Evolutionary conservation across 2,113 vertebrate species (phyloP).

Genomic region (Pangasianodon hypophthalmus): DNA sequence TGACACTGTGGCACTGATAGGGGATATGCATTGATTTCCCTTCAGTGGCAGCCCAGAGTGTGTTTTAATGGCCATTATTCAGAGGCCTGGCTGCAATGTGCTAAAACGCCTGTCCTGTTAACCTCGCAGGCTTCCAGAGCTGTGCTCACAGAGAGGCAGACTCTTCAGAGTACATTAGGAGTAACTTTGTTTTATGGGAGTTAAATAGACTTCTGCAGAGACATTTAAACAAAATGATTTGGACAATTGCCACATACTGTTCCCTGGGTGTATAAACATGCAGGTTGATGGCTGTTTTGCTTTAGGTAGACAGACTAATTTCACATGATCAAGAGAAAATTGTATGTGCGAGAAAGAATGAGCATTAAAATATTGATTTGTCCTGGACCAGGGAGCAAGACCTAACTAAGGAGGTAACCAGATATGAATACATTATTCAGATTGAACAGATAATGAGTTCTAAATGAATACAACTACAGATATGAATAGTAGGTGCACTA

Average conservation of each 20-base stretch:
- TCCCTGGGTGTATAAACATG: not conserved
- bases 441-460: not conserved
- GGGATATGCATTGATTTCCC: slow-evolving; percentile 72
- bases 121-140: slow-evolving; percentile 23
- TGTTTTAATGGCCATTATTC: slow-evolving; percentile 54
- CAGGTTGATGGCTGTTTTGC: not conserved
- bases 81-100: slow-evolving; percentile 27
- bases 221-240: not conserved
- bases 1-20: slow-evolving; percentile 64
- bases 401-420: not conserved
- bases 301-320: not conserved
- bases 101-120: slow-evolving; percentile 44
- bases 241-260: not conserved
- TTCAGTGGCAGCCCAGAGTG: slow-evolving; percentile 58
- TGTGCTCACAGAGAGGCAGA: slow-evolving; percentile 3
- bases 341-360: not conserved
- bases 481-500: not conserved
- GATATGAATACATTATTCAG: not conserved
- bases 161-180: slow-evolving; percentile 8
- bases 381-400: not conserved
- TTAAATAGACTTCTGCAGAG: not conserved
- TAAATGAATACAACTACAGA: not conserved
- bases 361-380: not conserved
- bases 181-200: not conserved
- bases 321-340: not conserved